Evolutionary conservation across 2,888 invertebrate genomes (phyloP).

Genomic region (Apamea monoglypha): DNA sequence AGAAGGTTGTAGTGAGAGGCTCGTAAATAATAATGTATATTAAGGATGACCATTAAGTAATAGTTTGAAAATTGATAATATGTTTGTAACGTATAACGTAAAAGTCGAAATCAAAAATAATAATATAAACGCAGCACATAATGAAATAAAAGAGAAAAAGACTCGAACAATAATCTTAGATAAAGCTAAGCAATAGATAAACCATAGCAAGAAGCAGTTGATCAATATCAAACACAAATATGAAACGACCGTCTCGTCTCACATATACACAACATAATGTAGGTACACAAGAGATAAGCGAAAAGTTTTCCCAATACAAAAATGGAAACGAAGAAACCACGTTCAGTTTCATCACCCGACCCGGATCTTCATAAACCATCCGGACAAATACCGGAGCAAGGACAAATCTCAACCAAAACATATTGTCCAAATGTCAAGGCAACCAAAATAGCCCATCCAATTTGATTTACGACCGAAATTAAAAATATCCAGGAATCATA

Average conservation of each 20-base stretch:
- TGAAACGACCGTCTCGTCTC: neutral
- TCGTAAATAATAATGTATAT: constrained; percentile 14
- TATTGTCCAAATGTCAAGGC: constrained; percentile 65
- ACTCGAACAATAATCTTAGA: neutral
- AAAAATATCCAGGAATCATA: constrained; percentile 52
- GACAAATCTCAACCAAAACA: constrained; percentile 59
- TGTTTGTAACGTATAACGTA: neutral
- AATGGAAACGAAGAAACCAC: constrained; percentile 43
- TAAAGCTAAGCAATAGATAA: neutral
- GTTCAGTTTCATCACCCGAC: constrained; percentile 58
- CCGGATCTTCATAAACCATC: constrained; percentile 71
- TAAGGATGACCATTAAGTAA: constrained; percentile 2
- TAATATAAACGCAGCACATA: neutral
- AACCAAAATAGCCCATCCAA: constrained; percentile 32
- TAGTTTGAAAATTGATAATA: neutral
- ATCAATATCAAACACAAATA: neutral
- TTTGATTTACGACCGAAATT: constrained; percentile 53
- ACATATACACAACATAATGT: neutral
- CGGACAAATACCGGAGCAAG: constrained; percentile 75
- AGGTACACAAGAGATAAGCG: constrained; percentile 16
- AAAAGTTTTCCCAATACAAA: constrained; percentile 25
- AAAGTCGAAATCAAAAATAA: neutral
- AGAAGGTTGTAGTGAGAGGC: constrained; percentile 17
- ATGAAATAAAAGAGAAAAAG: neutral
- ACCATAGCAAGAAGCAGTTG: neutral